Evolutionary conservation across 2,797 vertebrate species (phyloP).

Genomic region (Brachymystax lenok): DNA sequence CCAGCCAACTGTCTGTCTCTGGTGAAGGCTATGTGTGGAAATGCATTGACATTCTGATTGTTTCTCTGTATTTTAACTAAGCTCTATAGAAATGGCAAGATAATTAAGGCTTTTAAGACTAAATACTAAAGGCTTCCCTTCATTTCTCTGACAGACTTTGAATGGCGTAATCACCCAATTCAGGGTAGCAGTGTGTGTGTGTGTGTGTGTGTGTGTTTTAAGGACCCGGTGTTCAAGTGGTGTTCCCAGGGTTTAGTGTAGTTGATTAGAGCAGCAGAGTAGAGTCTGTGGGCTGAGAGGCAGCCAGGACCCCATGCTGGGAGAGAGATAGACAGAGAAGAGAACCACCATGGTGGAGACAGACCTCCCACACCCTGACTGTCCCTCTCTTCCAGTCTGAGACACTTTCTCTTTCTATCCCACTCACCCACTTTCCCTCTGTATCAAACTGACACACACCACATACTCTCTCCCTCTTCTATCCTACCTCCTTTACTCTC

Average conservation of each 20-base stretch:
- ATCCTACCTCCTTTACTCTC: too few species aligned
- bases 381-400: not conserved
- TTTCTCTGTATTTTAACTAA: not conserved
- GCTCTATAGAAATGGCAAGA: conserved; percentile 36
- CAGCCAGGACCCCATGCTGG: conserved; percentile 69
- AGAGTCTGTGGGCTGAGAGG: conserved; percentile 40
- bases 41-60: not conserved
- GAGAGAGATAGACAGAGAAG: conserved; percentile 55
- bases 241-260: not conserved
- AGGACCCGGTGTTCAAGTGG: conserved; percentile 17
- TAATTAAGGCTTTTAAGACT: conserved; percentile 65
- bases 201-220: conserved; percentile 25
- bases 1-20: not conserved
- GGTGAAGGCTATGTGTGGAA: not conserved
- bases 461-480: too few species aligned
- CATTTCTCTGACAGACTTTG: conserved; percentile 51
- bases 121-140: conserved; percentile 61
- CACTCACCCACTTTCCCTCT: too few species aligned
- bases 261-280: not conserved
- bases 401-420: too few species aligned
- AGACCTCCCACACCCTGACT: conserved; percentile 46
- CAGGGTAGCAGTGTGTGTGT: conserved; percentile 27
- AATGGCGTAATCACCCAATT: conserved; percentile 64
- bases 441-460: too few species aligned
- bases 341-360: not conserved